Evolutionary conservation across 2,113 vertebrate species (phyloP), one percentile per base, ranked within the genome.

Genomic region (Pomatostomus ruficeps): DNA sequence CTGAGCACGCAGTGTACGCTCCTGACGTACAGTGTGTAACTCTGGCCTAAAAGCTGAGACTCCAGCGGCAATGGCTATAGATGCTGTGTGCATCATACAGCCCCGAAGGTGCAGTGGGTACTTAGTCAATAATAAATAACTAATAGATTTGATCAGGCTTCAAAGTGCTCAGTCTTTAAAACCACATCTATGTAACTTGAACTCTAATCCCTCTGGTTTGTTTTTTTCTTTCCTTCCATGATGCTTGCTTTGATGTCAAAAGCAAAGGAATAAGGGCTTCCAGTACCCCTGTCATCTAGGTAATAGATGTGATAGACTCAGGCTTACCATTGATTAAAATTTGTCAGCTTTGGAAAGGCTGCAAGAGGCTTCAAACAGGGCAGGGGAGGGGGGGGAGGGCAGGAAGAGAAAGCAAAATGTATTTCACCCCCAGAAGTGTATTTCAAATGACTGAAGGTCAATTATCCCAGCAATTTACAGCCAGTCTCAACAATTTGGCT

Each of bases 311-410:
- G 70, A 96, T 86, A 67, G 74, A 36, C 77, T 90, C 83, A 75
- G 80, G 79, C 90, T 96, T 96, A 93, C 78, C 78, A 74, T 92
- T 89, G 80, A 97, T 96, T 94, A 88, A 89, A 75, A 92, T 87
- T 76, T 86, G 33, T 79, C 52, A 73, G 89, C 43, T 82, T 84
- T 81, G 12, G 48, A 96, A 96, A 94, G 62, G 25, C 57, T 88
- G 73, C 21, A 85, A 67, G 54, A 89, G 59, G 42, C 52, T 95
- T 94, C 68, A 93, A 82, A 91, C 3, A 43, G 7, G 35, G 24
- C 1, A 0, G 24, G 28, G 28, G 36, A 8, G 28, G 6, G 46
- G 1, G 0, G 1, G 22, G 7, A 12, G 7, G 28, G 17, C 14
- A 40, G 23, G 14, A 51, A 87, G 29, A 21, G 26, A 31, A n/a